Base-by-base conservation (phyloP, 2,797 vertebrate genomes). In the Telmatherina bonti region DNA sequence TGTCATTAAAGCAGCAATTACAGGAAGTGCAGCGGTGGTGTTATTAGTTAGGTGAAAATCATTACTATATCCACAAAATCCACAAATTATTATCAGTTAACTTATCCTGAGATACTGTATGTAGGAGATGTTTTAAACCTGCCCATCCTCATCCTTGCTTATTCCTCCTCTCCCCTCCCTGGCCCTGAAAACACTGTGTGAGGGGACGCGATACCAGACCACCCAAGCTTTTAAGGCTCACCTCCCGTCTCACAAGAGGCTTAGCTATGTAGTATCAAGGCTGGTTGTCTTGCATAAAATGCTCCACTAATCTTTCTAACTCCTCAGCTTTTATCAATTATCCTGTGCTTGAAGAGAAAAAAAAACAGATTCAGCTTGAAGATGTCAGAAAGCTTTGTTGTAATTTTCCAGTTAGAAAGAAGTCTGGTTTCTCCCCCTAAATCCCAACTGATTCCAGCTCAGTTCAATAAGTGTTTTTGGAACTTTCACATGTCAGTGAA, bases 161-260 rank as follows among this genome's bases (percentile, higher is more conserved):
- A 61, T 62, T 43, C 70, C 56, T 74, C 33, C 47, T 22, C 35
- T 29, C 49, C 36, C 59, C 68, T 6, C 43, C 36, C 56, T 45
- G 54, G 20, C 52, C 3, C 35, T 71, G 49, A 52, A 30, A 49
- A 30, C 67, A 64, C 41, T 49, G 56, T 69, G 52, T 67, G 61
- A 53, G 60, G 72, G 29, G 76, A 73, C 59, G 76, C 76, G 67
- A 81, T 67, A 76, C 54, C 59, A 64, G 91, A 92, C 91, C 92
- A 92, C 93, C 93, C 92, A 93, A 72, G 59, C 66, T 87, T 83
- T 88, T 87, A 90, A 89, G 85, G 75, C 88, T 79, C 84, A 76
- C 85, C 90, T 90, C 84, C 84, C 83, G 82, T 88, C 84, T 88
- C 76, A 70, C 66, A 51, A 75, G 73, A 85, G 81, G 79, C 78